Evolutionary conservation across 2,797 vertebrate species (phyloP), one percentile per base, ranked within the genome.

Genomic region (Lepilemur ruficaudatus): DNA sequence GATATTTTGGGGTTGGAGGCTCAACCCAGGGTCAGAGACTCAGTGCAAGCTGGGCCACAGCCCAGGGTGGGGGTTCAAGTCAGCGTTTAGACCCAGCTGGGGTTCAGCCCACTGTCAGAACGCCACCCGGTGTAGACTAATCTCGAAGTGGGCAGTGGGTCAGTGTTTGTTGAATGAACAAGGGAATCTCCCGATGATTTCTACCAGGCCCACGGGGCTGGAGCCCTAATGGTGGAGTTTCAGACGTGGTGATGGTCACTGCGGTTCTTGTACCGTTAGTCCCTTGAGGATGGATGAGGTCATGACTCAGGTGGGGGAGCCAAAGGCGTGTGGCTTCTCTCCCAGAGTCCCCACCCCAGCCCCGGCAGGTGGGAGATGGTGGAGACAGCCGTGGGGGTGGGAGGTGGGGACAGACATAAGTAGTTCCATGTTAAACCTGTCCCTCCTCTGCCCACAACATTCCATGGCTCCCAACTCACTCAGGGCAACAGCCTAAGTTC

Each of bases 231-330:
- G n/a, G 15, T 14, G 17, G 11, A 12, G 35, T 76, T 52, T 38
- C 59, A 35, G 59, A 63, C 28, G 5, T 1, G 0, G 73, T 18
- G 35, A 22, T 20, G 0, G 0, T 65, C 90, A 35, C 82, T 35
- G 0, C 2, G 2, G 6, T 15, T 57, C 41, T 50, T 9, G 14
- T 11, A 7, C 4, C 8, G 5, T 9, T 25, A 52, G 7, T 14
- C 18, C 57, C 38, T 35, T 30, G 6, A 69, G 59, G 67, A 35
- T 0, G 0, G 12, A 41, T 23, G 23, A 32, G 70, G 83, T 46
- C 22, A 1, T 17, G 30, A 52, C 25, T 25, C 38, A 5, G 5
- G 17, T 4, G 15, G 38, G 72, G 48, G 6, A 22, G 2, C 41
- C 1, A 0, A 38, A n/a, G 32, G 12, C 15, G 0, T 0, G 3